A percentile compares a stretch with the other conserved stretches of the same genome.
Conservation (phyloP, 1,140 invertebrate genomes). For the Ooceraea biroi region DNA sequence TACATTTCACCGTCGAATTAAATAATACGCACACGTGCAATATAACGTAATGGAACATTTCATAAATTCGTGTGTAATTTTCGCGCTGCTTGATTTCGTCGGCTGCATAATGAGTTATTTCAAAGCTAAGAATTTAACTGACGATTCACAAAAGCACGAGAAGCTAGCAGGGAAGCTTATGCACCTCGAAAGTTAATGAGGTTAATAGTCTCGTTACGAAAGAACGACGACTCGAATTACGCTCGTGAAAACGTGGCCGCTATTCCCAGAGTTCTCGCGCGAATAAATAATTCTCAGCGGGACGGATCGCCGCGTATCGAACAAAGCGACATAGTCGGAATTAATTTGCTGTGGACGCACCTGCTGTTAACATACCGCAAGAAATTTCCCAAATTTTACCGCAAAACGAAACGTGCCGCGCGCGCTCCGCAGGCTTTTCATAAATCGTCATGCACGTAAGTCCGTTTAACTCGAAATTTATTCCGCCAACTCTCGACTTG, state of each 20-base stretch:
- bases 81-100: neutral
- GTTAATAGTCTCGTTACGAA: slow-evolving; percentile 20
- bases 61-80: neutral
- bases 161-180: neutral
- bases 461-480: slow-evolving; percentile 48
- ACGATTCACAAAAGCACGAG: neutral
- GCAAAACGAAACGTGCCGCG: neutral
- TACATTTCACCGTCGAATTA: neutral
- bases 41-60: neutral
- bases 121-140: neutral
- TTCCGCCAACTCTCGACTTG: slow-evolving; percentile 25
- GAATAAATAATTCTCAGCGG: slow-evolving; percentile 39
- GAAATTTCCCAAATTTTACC: slow-evolving; percentile 58
- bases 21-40: neutral
- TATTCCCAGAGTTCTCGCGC: slow-evolving; percentile 19
- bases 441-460: slow-evolving; percentile 47
- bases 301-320: slow-evolving; percentile 30
- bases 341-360: slow-evolving; percentile 45
- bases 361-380: slow-evolving; percentile 57
- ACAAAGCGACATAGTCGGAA: slow-evolving; percentile 26
- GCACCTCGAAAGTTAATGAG: neutral
- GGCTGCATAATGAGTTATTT: neutral
- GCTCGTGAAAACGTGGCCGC: neutral
- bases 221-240: slow-evolving; percentile 36
- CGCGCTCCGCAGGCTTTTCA: slow-evolving; percentile 21